Evolutionary conservation across 2,113 vertebrate species (phyloP), one percentile per base, ranked within the genome.

Genomic region (Otis tarda): DNA sequence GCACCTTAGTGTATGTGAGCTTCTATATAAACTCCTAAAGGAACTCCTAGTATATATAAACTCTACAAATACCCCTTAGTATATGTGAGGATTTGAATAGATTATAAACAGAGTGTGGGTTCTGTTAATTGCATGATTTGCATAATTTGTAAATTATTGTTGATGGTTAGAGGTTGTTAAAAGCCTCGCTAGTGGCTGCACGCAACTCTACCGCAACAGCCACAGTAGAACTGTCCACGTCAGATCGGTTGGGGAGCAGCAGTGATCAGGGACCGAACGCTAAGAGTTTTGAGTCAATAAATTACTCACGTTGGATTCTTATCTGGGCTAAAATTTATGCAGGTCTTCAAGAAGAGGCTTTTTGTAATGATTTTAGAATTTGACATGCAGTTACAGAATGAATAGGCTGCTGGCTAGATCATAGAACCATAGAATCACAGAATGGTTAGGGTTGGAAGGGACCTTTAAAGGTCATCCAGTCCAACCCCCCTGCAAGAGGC

Each of bases 161-260:
- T 27, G 33, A 28, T 25, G 67, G 17, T 5, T 9, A 49, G 25
- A 63, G 47, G 11, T 18, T 82, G 16, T 57, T 57, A 37, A 52
- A 69, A 69, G 17, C 20, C 33, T 68, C 12, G 8, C 41, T 35
- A 39, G 41, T 21, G 25, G 14, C 24, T 68, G 24, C 19, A 18
- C 6, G 2, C 19, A 9, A 9, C 19, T 30, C 17, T 21, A 3
- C 15, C 1, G 1, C 64, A 17, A 4, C 7, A 18, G 41, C 31
- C 24, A 19, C 50, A 16, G 10, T 17, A 45, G 23, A 56, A 10
- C 17, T 63, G 53, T 12, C 49, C 5, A 0, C 14, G 13, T 31
- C 33, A 31, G 35, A 20, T 35, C 0, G 3, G 3, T 52, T 10
- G 43, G 45, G 71, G n/a, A 27, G 31, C 37, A 63, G 55, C 67